A percentile compares a stretch with the other conserved stretches of the same genome.
Evolutionary conservation across 1,140 invertebrate species (phyloP).

Genomic region (Macrobrachium rosenbergii): DNA sequence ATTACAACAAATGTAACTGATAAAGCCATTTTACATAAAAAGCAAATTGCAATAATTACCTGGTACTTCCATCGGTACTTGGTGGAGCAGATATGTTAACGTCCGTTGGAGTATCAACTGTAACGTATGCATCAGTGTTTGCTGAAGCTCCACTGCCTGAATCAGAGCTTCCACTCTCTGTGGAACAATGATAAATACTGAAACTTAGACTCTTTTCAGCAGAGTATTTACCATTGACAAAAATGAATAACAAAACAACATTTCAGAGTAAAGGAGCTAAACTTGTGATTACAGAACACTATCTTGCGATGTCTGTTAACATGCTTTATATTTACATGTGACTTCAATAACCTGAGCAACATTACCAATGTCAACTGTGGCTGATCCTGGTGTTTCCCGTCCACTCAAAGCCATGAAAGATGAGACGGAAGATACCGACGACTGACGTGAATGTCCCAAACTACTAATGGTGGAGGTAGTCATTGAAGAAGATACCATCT

Average conservation of each 20-base stretch:
- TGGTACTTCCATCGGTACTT: conserved; percentile 54
- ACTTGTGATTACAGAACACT: not conserved
- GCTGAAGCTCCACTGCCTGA: conserved; percentile 47
- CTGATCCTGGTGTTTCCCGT: conserved; percentile 70
- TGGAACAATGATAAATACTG: not conserved
- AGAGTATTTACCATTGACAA: not conserved
- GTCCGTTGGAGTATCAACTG: conserved; percentile 48
- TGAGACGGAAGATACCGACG: conserved; percentile 58
- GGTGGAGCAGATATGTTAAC: conserved; percentile 57
- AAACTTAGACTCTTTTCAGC: not conserved
- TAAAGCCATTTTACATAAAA: not conserved
- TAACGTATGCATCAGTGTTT: conserved; percentile 55
- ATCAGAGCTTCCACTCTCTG: conserved; percentile 47
- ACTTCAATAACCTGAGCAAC: too few species aligned
- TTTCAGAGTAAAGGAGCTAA: not conserved
- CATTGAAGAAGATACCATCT: conserved; percentile 46
- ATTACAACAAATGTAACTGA: not conserved
- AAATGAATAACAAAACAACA: not conserved
- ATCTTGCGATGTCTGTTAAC: not conserved
- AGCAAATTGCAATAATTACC: conserved; percentile 21
- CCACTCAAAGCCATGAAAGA: conserved; percentile 56
- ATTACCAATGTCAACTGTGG: conserved; percentile 33
- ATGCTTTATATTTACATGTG: not conserved
- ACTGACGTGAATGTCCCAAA: conserved; percentile 59
- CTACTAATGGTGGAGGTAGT: conserved; percentile 53